Evolutionary conservation across 2,888 invertebrate species (phyloP).

Genomic region (Pammene aurita): DNA sequence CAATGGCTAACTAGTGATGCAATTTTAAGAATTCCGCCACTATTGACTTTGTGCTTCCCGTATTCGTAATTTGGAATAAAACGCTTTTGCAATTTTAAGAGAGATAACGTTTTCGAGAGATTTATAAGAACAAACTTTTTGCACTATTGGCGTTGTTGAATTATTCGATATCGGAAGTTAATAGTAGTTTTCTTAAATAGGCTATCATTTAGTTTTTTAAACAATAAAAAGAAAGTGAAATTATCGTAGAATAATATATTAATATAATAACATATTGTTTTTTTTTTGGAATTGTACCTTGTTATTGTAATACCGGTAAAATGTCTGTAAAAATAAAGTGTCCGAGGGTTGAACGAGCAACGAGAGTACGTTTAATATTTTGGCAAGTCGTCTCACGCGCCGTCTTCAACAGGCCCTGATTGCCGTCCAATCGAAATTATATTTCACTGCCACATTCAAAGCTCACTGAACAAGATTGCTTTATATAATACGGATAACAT

Average conservation of each 20-base stretch:
- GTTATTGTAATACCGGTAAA: background rate
- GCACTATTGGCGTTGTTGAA: slow-evolving; percentile 12
- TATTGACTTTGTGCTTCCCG: slow-evolving; percentile 22
- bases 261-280: too few relatives aligned
- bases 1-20: slow-evolving; percentile 17
- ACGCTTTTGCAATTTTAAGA: background rate
- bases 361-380: slow-evolving; percentile 75
- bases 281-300: background rate
- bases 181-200: slow-evolving; percentile 3
- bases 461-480: slow-evolving; percentile 76
- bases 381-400: slow-evolving; percentile 79
- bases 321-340: slow-evolving; percentile 6
- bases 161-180: slow-evolving; percentile 11
- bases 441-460: slow-evolving; percentile 81
- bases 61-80: slow-evolving; percentile 30
- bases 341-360: slow-evolving; percentile 49
- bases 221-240: too few relatives aligned
- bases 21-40: slow-evolving; percentile 13
- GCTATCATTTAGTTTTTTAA: too few relatives aligned
- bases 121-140: slow-evolving; percentile 10
- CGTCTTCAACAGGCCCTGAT: slow-evolving; percentile 82
- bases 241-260: too few relatives aligned
- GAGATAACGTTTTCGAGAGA: slow-evolving; percentile 1
- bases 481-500: slow-evolving; percentile 53
- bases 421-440: slow-evolving; percentile 83